A percentile compares a stretch with the other conserved stretches of the same genome.
These are phyloP conservation scores for Silvanus unidentatus DNA, from an alignment of 2,888 invertebrate species.

Conservation along the genomic window DNA sequence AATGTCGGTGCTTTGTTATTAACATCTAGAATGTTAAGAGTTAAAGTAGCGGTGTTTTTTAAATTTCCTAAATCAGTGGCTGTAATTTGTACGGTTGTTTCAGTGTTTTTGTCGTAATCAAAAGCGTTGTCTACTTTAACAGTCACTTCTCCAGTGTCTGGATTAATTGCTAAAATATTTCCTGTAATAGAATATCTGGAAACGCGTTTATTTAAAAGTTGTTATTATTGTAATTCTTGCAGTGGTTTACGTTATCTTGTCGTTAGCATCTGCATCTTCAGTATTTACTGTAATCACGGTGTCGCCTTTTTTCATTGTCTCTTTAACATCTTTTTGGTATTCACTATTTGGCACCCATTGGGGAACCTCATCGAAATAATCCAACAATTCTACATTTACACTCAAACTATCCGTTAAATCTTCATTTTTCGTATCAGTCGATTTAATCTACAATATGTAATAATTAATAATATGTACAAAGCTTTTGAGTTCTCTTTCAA, in stretches of 20 bases:
- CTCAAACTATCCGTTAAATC: background rate
- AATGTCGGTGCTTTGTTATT: slow-evolving; percentile 69
- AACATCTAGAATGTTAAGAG: slow-evolving; percentile 60
- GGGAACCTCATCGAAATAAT: slow-evolving; percentile 70
- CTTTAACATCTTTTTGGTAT: slow-evolving; percentile 47
- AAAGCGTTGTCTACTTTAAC: slow-evolving; percentile 53
- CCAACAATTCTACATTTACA: slow-evolving; percentile 44
- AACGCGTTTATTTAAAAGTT: no score
- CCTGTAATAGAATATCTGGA: background rate
- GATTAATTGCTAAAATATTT: slow-evolving; percentile 45
- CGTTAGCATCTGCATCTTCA: slow-evolving; percentile 56
- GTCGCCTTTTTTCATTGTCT: slow-evolving; percentile 51
- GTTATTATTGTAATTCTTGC: background rate
- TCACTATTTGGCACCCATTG: slow-evolving; percentile 49
- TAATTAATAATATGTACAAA: background rate
- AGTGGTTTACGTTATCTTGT: slow-evolving; percentile 48
- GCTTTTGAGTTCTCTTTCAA: slow-evolving; percentile 28
- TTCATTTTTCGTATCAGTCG: background rate
- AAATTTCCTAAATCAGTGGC: slow-evolving; percentile 47
- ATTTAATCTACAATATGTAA: background rate
- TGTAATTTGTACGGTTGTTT: slow-evolving; percentile 47
- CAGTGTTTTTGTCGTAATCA: slow-evolving; percentile 57
- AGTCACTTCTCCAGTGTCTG: slow-evolving; percentile 52
- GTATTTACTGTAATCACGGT: slow-evolving; percentile 54
- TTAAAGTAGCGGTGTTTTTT: slow-evolving; percentile 51